These are phyloP conservation scores for Rattus norvegicus DNA, from an alignment of 2,113 vertebrate genomes.

Conservation along the genomic window GRCr8 NC_086027.1:103441501-103442000, in stretches of 20 bases:
- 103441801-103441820: constrained; percentile 58
- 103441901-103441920: not conserved
- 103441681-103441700: constrained; percentile 94
- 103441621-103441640: constrained; percentile 95
- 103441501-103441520: constrained; percentile 89
- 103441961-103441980: constrained; percentile 10
- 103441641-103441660: constrained; percentile 90
- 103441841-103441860: not conserved
- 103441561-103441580: constrained; percentile 94
- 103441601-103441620: constrained; percentile 95
- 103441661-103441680: constrained; percentile 96
- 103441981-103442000: not conserved
- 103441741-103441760: constrained; percentile 94
- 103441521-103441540: constrained; percentile 93
- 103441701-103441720: constrained; percentile 92
- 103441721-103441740: constrained; percentile 96
- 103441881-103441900: not conserved
- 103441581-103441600: constrained; percentile 91
- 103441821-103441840: constrained; percentile 27
- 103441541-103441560: constrained; percentile 90
- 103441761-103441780: constrained; percentile 94
- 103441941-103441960: not conserved
- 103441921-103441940: not conserved
- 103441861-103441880: not conserved
- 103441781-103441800: constrained; percentile 81